These are phyloP conservation scores for Sturnus vulgaris DNA, from an alignment of 2,113 vertebrate genomes.

Conservation along the genomic window DNA sequence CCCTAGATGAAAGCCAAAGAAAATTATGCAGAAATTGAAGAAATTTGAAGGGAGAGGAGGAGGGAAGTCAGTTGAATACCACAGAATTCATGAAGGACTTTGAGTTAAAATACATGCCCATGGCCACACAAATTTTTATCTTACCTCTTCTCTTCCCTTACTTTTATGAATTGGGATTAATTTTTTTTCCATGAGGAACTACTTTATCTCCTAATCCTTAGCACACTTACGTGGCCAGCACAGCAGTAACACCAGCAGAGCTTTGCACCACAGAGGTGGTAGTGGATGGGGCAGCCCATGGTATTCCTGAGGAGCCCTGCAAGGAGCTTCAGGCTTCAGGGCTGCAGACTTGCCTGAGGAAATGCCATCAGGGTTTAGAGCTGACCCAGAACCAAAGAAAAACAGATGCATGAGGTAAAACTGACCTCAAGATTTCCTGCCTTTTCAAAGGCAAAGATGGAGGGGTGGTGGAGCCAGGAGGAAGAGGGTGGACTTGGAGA, in stretches of 20 bases:
- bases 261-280: accelerated
- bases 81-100: background rate
- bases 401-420: background rate
- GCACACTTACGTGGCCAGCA: accelerated
- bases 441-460: background rate
- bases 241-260: background rate
- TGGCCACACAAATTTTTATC: background rate
- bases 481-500: background rate
- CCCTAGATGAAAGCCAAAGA: constrained; percentile 8
- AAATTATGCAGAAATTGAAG: background rate
- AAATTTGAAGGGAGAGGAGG: background rate
- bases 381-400: background rate
- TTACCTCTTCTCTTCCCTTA: background rate
- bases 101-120: background rate
- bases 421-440: background rate
- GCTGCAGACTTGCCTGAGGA: background rate
- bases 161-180: background rate
- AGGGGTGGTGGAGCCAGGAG: background rate
- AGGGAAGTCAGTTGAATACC: background rate
- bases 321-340: background rate
- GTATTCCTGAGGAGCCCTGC: background rate
- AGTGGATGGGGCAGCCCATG: background rate
- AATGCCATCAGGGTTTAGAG: background rate
- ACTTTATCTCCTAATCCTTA: background rate
- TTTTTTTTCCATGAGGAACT: background rate